Evolutionary conservation across 2,888 invertebrate genomes (phyloP).

Genomic region (Spodoptera littoralis): DNA sequence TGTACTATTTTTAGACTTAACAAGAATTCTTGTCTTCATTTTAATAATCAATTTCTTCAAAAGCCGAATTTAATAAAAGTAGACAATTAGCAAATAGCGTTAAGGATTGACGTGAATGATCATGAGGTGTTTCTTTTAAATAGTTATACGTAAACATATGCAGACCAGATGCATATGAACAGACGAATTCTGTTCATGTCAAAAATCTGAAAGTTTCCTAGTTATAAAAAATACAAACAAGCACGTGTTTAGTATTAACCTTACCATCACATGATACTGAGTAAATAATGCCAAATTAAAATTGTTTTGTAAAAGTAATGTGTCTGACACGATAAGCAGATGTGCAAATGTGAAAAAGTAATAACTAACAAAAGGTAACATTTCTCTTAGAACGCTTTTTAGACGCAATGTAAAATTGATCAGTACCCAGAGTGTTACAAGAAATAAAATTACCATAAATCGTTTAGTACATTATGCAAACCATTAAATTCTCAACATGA

Average conservation of each 20-base stretch:
- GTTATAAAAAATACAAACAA: slow-evolving; percentile 23
- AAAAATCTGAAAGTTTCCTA: slow-evolving; percentile 12
- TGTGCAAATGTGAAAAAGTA: slow-evolving; percentile 5
- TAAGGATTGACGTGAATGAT: slow-evolving; percentile 13
- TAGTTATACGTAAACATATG: slow-evolving; percentile 24
- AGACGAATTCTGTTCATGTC: slow-evolving; percentile 23
- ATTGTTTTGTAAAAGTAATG: slow-evolving; percentile 12
- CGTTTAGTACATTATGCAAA: slow-evolving; percentile 20
- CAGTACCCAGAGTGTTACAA: slow-evolving; percentile 13
- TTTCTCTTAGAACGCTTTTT: background rate
- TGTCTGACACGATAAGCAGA: background rate
- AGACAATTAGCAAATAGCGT: background rate
- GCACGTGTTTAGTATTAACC: slow-evolving; percentile 11
- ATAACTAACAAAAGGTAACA: background rate
- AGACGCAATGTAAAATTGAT: slow-evolving; percentile 10
- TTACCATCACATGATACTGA: slow-evolving; percentile 31
- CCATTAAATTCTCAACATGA: slow-evolving; percentile 28
- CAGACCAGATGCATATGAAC: slow-evolving; percentile 5
- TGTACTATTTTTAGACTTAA: slow-evolving; percentile 30
- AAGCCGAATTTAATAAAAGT: slow-evolving; percentile 19
- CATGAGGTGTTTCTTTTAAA: slow-evolving; percentile 29
- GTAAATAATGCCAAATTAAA: slow-evolving; percentile 11
- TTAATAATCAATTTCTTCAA: slow-evolving; percentile 12
- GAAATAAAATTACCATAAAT: slow-evolving; percentile 13
- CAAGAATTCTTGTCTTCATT: slow-evolving; percentile 17